phyloP scores from a whole-genome alignment of 2,113 vertebrate genomes.

The Galeopterus variegatus region DNA sequence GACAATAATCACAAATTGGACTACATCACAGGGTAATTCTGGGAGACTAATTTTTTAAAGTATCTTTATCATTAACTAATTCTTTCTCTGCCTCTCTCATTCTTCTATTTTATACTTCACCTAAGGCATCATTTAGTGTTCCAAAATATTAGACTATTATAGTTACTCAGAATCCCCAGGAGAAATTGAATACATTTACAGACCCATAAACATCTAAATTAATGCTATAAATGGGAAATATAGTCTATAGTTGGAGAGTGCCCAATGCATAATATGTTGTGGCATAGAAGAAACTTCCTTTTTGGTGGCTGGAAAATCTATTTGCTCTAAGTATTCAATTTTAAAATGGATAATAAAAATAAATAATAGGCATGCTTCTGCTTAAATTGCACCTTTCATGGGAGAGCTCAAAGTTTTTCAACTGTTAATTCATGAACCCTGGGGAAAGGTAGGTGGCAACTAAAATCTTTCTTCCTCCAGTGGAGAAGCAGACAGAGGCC shows the following conservation, averaged over 20 bases:
- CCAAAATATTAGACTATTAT: conserved; percentile 79
- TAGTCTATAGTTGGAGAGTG: conserved; percentile 76
- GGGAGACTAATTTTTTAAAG: conserved; percentile 61
- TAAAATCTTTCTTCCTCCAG: conserved; percentile 69
- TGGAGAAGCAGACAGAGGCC: conserved; percentile 55
- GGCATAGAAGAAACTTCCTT: conserved; percentile 85
- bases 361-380: conserved; percentile 85
- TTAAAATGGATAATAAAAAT: conserved; percentile 87
- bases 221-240: conserved; percentile 84
- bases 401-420: conserved; percentile 80
- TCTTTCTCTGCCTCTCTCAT: neutral
- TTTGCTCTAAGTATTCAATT: conserved; percentile 87
- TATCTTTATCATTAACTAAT: conserved; percentile 57
- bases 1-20: conserved; percentile 40
- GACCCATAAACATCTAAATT: conserved; percentile 84
- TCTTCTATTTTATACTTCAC: conserved; percentile 30
- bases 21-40: conserved; percentile 17
- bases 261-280: conserved; percentile 83
- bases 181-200: conserved; percentile 84
- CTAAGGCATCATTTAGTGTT: conserved; percentile 52
- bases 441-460: conserved; percentile 78
- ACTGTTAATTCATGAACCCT: conserved; percentile 80
- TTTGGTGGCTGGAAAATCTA: conserved; percentile 87
- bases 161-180: conserved; percentile 82
- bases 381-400: conserved; percentile 83